These are phyloP conservation scores for Pedionomus torquatus DNA, from an alignment of 2,113 vertebrate genomes.

Conservation along the genomic window DNA sequence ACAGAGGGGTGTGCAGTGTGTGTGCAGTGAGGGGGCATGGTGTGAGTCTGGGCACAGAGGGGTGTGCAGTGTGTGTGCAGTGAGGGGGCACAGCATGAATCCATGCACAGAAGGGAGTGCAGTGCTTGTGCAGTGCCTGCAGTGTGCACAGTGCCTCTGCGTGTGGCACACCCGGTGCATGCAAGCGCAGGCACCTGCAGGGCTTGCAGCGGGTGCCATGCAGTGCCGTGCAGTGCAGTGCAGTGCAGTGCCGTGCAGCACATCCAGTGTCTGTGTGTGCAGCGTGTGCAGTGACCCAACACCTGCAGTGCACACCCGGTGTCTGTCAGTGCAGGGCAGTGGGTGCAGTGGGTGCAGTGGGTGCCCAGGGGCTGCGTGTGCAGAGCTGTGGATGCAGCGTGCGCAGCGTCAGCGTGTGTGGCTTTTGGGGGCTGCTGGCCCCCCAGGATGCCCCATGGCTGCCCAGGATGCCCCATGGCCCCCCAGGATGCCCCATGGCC, in stretches of 20 bases:
- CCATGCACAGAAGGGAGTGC: background rate
- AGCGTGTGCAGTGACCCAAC: background rate
- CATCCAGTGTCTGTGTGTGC: background rate
- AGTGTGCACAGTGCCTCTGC: too few relatives aligned
- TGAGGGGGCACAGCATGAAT: background rate
- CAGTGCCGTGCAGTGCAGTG: background rate
- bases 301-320: fast-evolving
- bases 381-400: background rate
- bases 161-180: fast-evolving
- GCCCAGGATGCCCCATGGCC: fast-evolving
- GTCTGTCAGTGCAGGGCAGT: too few relatives aligned
- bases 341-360: background rate
- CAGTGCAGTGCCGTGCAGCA: background rate
- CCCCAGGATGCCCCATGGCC: fast-evolving
- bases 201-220: background rate
- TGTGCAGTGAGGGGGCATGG: background rate
- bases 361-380: fast-evolving
- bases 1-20: background rate
- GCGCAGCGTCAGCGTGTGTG: fast-evolving
- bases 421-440: background rate
- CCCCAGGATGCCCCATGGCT: fast-evolving
- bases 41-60: too few relatives aligned
- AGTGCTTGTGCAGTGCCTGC: background rate
- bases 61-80: fast-evolving
- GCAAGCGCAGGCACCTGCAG: fast-evolving